Conservation (phyloP, 2,113 vertebrate species). For the Neotragus pygmaeus region DNA sequence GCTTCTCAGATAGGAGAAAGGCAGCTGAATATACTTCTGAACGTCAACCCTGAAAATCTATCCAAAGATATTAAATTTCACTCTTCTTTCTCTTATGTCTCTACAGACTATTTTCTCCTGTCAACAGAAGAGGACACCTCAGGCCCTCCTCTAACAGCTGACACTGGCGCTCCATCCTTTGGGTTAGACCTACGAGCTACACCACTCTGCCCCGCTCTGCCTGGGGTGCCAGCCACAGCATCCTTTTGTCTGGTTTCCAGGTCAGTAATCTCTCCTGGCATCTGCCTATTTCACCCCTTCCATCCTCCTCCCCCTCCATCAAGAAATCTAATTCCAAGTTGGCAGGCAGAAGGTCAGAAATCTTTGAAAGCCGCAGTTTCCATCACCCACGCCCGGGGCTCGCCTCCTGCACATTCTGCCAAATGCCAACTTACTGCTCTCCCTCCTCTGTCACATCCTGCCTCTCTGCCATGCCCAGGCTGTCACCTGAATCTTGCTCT, state of each 20-base stretch:
- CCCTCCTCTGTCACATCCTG: background rate
- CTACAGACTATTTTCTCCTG: background rate
- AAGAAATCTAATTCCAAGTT: conserved; percentile 45
- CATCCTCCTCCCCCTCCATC: background rate
- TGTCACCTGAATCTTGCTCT: conserved; percentile 47
- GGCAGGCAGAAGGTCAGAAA: conserved; percentile 61
- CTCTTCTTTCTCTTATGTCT: background rate
- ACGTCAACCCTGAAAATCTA: conserved; percentile 17
- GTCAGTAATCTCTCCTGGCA: conserved; percentile 52
- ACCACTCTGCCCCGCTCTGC: background rate
- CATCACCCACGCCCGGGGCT: background rate
- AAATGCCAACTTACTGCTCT: background rate
- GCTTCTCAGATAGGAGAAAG: background rate
- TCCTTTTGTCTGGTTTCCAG: conserved; percentile 25
- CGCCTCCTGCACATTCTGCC: background rate
- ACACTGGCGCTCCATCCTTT: background rate
- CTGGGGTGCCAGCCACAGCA: background rate
- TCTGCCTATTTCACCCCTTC: conserved; percentile 36
- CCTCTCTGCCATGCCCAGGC: background rate
- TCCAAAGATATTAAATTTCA: conserved; percentile 22
- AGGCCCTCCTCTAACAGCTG: background rate
- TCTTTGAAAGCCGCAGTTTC: background rate
- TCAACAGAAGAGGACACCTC: background rate
- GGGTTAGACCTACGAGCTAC: background rate
- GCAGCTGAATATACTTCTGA: background rate